Conservation (phyloP, 2,113 vertebrate genomes). For the Chaetodon trifascialis region DNA sequence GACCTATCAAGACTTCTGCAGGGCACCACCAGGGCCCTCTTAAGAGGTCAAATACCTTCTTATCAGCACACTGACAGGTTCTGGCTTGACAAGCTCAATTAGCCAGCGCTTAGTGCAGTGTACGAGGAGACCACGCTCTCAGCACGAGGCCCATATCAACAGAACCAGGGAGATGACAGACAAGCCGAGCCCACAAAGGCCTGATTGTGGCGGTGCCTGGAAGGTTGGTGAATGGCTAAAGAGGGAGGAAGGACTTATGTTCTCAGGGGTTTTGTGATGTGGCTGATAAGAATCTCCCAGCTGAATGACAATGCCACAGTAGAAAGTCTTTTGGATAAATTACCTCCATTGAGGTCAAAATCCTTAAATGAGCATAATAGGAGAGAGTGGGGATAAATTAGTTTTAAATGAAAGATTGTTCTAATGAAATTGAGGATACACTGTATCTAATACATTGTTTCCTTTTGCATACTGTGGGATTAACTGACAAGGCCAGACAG, state of each 20-base stretch:
- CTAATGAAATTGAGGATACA: background rate
- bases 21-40: constrained; percentile 38
- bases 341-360: constrained; percentile 52
- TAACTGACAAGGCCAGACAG: constrained; percentile 26
- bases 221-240: constrained; percentile 60
- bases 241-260: constrained; percentile 59
- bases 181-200: constrained; percentile 77
- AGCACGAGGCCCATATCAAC: constrained; percentile 79
- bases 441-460: constrained; percentile 21
- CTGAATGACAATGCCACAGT: constrained; percentile 59
- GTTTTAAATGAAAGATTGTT: constrained; percentile 48
- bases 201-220: constrained; percentile 69
- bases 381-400: constrained; percentile 31
- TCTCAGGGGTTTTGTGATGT: constrained; percentile 67
- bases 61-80: constrained; percentile 83
- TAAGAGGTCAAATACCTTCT: constrained; percentile 80
- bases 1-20: constrained; percentile 32
- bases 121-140: constrained; percentile 70
- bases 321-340: constrained; percentile 48
- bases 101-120: constrained; percentile 77
- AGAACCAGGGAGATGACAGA: constrained; percentile 82
- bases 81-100: constrained; percentile 84
- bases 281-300: constrained; percentile 62
- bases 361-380: constrained; percentile 35
- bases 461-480: constrained; percentile 8